A percentile compares a stretch with the other conserved stretches of the same genome.
These are phyloP conservation scores for Cryptomyrus ogoouensis DNA, from an alignment of 2,113 vertebrate species.

Conservation along the genomic window DNA sequence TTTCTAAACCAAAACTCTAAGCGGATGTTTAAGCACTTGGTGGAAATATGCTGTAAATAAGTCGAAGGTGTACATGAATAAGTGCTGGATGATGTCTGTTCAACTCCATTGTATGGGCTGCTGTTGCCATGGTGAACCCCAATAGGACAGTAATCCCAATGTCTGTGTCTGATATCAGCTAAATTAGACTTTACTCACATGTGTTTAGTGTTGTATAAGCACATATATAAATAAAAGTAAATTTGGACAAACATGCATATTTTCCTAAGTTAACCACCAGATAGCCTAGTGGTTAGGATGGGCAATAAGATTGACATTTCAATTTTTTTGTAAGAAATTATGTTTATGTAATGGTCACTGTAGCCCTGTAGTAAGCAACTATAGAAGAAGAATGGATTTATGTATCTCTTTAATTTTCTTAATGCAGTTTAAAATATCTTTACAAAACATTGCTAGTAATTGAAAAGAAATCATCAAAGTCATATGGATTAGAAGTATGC, in stretches of 20 bases:
- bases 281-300: neutral
- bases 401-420: neutral
- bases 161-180: neutral
- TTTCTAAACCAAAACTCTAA: neutral
- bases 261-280: neutral
- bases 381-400: neutral
- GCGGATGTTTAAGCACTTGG: neutral
- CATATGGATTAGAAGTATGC: neutral
- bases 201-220: neutral
- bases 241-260: neutral
- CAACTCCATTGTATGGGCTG: neutral
- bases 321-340: neutral
- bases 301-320: neutral
- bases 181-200: neutral
- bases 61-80: neutral
- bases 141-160: neutral
- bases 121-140: neutral
- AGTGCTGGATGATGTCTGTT: neutral
- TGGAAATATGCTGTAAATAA: neutral
- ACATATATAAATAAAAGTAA: neutral
- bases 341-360: neutral
- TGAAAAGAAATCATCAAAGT: neutral
- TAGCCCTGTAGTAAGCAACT: neutral
- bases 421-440: neutral
- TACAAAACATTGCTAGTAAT: neutral